Base-by-base conservation (phyloP, 2,888 invertebrate species). In the Volucella bombylans region DNA sequence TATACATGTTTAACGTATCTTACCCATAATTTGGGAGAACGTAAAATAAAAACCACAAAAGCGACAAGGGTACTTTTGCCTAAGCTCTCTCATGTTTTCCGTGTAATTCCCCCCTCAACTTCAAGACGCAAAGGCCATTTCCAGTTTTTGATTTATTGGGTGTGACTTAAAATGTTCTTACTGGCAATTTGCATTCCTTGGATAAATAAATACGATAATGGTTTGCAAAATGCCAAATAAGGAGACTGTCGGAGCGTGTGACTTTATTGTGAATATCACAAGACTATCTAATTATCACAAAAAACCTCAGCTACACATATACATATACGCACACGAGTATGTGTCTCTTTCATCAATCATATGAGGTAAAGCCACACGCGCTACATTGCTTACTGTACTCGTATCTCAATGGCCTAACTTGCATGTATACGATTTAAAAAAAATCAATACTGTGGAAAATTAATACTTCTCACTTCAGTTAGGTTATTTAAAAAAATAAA, bases 261-360 rank as follows among this genome's bases (percentile, higher is more conserved):
- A 4, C 6, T 31, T 31, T 50, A 4, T 14, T 31, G 3, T 23
- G 10, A 18, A 11, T 18, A 64, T 73, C 73, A 73, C 73, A 73
- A 73, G 64, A 55, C 73, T 41, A 10, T 50, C 50, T 62, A 38
- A 62, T 73, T 64, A 64, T 47, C 64, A 43, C 45, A 8, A 12
- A 14, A n/a, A 14, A 59, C 38, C 12, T 43, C 38, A 38, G 38
- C 12, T 18, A 31, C 38, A 15, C 2, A 23, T 2, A 23, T 23
- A 23, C 18, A 23, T 23, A 23, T 23, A 23, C 2, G 18, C 0
- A 0, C 31, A 31, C 31, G 31, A 31, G 6, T 6, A 31, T 31
- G 6, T 31, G 6, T 31, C 31, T 31, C 10, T 6, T 52, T 50
- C 54, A 47, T 73, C 47, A 64, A 73, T 73, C 64, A 64, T 55